A percentile compares a stretch with the other conserved stretches of the same genome.
phyloP scores from a whole-genome alignment of 2,113 vertebrate genomes.

The Hydrolagus affinis region DNA sequence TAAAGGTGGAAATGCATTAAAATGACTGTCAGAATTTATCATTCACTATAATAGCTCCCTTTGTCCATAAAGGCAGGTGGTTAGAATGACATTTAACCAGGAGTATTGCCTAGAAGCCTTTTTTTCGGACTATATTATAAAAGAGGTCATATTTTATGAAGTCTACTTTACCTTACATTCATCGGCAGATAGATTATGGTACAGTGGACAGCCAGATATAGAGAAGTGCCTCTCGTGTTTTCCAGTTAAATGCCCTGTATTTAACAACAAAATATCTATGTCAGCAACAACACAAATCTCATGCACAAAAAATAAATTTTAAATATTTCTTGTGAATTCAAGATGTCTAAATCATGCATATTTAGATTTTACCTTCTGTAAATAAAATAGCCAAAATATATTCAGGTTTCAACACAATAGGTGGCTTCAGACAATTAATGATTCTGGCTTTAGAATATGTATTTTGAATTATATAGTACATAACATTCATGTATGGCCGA shows the following conservation, averaged over 20 bases:
- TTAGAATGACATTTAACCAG: background rate
- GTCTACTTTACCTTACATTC: slow-evolving; percentile 80
- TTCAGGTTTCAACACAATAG: background rate
- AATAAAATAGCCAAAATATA: background rate
- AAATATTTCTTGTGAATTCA: slow-evolving; percentile 1
- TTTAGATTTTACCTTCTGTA: background rate
- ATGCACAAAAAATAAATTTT: background rate
- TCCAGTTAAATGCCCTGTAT: slow-evolving; percentile 84
- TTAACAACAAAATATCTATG: slow-evolving; percentile 31
- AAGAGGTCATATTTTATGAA: too few relatives aligned
- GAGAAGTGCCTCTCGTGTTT: slow-evolving; percentile 96
- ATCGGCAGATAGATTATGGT: slow-evolving; percentile 94
- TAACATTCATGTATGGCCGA: background rate
- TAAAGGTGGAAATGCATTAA: too few relatives aligned
- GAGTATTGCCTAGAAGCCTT: background rate
- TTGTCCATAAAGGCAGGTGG: background rate
- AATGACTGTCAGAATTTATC: too few relatives aligned
- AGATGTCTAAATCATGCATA: background rate
- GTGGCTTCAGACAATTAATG: too few relatives aligned
- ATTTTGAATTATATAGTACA: background rate
- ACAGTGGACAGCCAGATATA: slow-evolving; percentile 90
- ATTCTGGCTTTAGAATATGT: too few relatives aligned
- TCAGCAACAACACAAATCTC: background rate
- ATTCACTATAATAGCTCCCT: too few relatives aligned
- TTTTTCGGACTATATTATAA: background rate